Conservation (phyloP, 2,888 invertebrate genomes). For the Gymnosoma rotundatum region DNA sequence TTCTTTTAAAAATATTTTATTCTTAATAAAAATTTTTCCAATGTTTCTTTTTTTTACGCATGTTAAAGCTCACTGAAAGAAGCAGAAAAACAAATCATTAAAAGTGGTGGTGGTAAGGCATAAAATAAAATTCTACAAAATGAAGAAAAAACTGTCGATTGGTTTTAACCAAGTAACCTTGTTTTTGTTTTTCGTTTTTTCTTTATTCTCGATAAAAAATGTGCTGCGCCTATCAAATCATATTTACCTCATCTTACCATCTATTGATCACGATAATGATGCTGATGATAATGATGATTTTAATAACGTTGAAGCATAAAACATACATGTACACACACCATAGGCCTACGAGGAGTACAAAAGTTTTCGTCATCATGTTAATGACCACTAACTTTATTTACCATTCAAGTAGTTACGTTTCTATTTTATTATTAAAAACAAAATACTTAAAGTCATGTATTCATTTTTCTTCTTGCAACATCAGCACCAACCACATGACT, state of each 20-base stretch:
- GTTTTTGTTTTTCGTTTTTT: neutral
- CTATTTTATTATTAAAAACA: conserved; percentile 3
- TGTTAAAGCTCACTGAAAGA: conserved; percentile 2
- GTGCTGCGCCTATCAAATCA: conserved; percentile 15
- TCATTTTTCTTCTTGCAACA: conserved; percentile 8
- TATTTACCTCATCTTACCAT: conserved; percentile 1
- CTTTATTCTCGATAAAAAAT: neutral
- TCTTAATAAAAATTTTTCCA: neutral
- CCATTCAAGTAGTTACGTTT: neutral
- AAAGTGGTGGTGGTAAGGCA: conserved; percentile 19
- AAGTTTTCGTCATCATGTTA: conserved; percentile 7
- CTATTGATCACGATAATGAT: conserved; percentile 26
- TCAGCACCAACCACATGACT: conserved; percentile 23
- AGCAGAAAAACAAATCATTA: conserved; percentile 20
- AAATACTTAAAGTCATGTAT: conserved; percentile 10
- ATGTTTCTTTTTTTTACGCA: neutral
- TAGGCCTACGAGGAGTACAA: conserved; percentile 20
- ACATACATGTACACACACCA: neutral
- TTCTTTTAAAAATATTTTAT: neutral
- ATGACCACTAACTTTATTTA: neutral
- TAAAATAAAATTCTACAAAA: conserved; percentile 17
- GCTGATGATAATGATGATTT: conserved; percentile 37
- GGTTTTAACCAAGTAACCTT: conserved; percentile 41
- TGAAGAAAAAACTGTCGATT: conserved; percentile 20
- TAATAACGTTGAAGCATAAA: conserved; percentile 16